Conservation (phyloP, 1,140 invertebrate genomes). For the Oreohelix idahoensis region DNA sequence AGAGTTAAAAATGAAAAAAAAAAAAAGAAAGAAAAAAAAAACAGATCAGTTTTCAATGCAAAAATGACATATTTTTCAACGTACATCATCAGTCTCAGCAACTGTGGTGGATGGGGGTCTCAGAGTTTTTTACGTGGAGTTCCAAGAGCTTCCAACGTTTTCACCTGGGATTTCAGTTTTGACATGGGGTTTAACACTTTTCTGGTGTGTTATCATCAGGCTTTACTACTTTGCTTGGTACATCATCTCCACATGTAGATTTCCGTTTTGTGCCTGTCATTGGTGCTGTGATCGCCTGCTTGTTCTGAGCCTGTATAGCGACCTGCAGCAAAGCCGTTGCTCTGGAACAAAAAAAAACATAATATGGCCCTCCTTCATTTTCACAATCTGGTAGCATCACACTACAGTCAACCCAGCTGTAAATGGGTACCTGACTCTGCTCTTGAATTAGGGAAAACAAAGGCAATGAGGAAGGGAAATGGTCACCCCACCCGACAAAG, state of each 20-base stretch:
- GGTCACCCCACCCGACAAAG: too few relatives aligned
- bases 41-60: neutral
- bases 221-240: slow-evolving; percentile 17
- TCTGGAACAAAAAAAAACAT: neutral
- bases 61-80: neutral
- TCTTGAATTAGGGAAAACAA: too few relatives aligned
- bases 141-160: too few relatives aligned
- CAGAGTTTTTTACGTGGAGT: too few relatives aligned
- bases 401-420: too few relatives aligned
- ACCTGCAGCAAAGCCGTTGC: neutral
- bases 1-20: neutral
- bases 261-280: slow-evolving; percentile 16
- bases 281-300: neutral
- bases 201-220: neutral
- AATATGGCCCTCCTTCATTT: too few relatives aligned
- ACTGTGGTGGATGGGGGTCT: neutral
- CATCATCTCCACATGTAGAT: slow-evolving; percentile 18
- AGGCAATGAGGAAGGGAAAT: too few relatives aligned
- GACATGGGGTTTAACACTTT: neutral
- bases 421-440: too few relatives aligned
- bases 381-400: too few relatives aligned
- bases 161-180: too few relatives aligned
- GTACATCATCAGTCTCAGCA: neutral
- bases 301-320: slow-evolving; percentile 19
- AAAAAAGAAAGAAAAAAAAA: neutral